These are phyloP conservation scores for Takifugu ocellatus DNA, from an alignment of 2,797 vertebrate genomes.

Conservation along the genomic window DNA sequence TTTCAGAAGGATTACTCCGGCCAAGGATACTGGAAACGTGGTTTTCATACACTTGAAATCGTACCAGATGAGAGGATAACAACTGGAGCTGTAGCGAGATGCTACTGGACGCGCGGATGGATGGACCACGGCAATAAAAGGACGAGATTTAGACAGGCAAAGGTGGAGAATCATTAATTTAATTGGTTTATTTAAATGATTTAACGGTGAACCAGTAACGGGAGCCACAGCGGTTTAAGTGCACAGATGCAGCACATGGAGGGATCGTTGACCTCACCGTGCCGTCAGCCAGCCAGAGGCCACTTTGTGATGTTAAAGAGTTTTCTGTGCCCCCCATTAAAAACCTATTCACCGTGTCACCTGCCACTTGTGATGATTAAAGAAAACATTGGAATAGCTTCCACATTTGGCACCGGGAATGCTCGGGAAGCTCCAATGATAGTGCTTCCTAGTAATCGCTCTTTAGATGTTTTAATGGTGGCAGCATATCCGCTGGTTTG, in stretches of 20 bases:
- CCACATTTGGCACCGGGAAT: slow-evolving; percentile 46
- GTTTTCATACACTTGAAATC: slow-evolving; percentile 23
- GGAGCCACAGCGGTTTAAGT: not conserved
- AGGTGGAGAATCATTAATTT: no score
- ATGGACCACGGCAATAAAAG: no score
- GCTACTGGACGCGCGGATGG: no score
- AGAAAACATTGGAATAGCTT: slow-evolving; percentile 68
- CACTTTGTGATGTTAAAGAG: slow-evolving; percentile 54
- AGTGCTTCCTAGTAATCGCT: no score
- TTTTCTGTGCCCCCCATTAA: slow-evolving; percentile 57
- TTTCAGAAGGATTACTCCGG: slow-evolving; percentile 51
- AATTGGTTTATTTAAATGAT: no score
- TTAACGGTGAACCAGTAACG: no score
- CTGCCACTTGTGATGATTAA: slow-evolving; percentile 71
- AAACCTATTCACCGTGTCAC: slow-evolving; percentile 71
- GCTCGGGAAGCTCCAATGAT: not conserved
- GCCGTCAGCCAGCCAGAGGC: slow-evolving; percentile 43
- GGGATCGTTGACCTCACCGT: slow-evolving; percentile 3
- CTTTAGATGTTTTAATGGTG: no score
- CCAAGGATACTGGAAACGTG: slow-evolving; percentile 20
- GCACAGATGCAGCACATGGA: not conserved
- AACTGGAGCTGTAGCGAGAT: not conserved
- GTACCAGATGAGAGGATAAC: slow-evolving; percentile 21
- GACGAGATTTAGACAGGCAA: no score
- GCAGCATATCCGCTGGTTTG: no score